Evolutionary conservation across 2,888 invertebrate genomes (phyloP), one percentile per base, ranked within the genome.

Genomic region (Sarcophaga variegata): DNA sequence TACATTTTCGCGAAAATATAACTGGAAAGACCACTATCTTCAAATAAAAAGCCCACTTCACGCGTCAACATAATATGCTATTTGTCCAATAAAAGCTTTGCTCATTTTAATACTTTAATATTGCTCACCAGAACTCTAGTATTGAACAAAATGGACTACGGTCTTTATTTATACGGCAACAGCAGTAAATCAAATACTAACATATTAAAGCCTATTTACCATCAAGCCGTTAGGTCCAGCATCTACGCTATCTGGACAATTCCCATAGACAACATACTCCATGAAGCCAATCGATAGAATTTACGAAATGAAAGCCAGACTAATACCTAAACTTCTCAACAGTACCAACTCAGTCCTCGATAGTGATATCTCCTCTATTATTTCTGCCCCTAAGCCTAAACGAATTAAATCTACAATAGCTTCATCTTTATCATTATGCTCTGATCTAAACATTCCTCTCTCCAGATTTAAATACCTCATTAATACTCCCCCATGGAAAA

Each of bases 351-450:
- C 71, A 8, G 11, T 20, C 25, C 25, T 71, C 3, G 71, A 71
- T 27, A 54, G 27, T 3, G 71, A 70, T 25, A 17, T 37, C n/a
- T 27, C 27, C 17, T 59, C 27, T 8, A 27, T 59, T 17, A 27
- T 59, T 11, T 49, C 14, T 6, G 47, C 66, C 10, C 10, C 17
- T 4, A 64, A 64, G 12, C 25, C 27, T 64, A 20, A 71, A 59
- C 71, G 49, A n/a, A 22, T 71, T 17, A 79, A 70, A 63, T 63
- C 62, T 11, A 47, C 78, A 60, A 69, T 69, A 69, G 59, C 22
- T 4, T 6, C 25, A 37, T 37, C 37, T 37, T 37, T 78, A 60
- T n/a, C 63, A 3, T 47, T 74, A 63, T 63, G 47, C 17, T 10
- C 45, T 4, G 47, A 78, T 25, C 17, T 76, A 17, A 27, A 45